Base-by-base conservation (phyloP, 2,888 invertebrate species). In the Julus scandinavius region DNA sequence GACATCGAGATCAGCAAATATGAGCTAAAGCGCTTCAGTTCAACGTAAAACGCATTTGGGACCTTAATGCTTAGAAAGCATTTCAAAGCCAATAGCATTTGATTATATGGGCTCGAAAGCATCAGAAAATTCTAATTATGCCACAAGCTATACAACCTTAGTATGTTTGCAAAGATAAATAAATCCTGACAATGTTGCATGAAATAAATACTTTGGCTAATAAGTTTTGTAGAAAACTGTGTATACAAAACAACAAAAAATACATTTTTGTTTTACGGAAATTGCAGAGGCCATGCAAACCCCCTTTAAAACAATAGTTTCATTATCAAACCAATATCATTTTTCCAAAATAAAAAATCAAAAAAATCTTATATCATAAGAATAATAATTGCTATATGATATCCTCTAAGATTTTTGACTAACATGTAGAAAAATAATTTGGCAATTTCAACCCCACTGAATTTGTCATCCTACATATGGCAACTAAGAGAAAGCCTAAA, bases 81-180 rank as follows among this genome's bases (percentile, higher is more conserved):
- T 17, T 58, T 58, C 58, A 58, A 50, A 50, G 50, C 7, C 50
- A 29, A 58, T 58, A 58, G 17, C 58, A 17, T 58, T 58, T 58
- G 58, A 58, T 58, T 58, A 58, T 58, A 58, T 58, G 17, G 58
- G 58, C 58, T 58, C 58, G 58, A 58, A 58, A 58, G 58, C 58
- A 17, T 58, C 17, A 17, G 58, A 17, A 17, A 58, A 58, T 58
- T 58, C 58, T 58, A 58, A 58, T 58, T 58, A 58, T 58, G 58
- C 58, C 58, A 17, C 58, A 58, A 5, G 58, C 17, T 58, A 29
- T 29, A 29, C 29, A 58, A 58, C 15, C 58, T 17, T 58, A 17
- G 58, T 58, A 17, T 3, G 58, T 58, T 58, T 58, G 58, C 17
- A 58, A 17, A 2, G 17, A 58, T 17, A 58, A 58, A 58, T 58